phyloP scores from a whole-genome alignment of 2,797 vertebrate genomes.

The Bufotes viridis region DNA sequence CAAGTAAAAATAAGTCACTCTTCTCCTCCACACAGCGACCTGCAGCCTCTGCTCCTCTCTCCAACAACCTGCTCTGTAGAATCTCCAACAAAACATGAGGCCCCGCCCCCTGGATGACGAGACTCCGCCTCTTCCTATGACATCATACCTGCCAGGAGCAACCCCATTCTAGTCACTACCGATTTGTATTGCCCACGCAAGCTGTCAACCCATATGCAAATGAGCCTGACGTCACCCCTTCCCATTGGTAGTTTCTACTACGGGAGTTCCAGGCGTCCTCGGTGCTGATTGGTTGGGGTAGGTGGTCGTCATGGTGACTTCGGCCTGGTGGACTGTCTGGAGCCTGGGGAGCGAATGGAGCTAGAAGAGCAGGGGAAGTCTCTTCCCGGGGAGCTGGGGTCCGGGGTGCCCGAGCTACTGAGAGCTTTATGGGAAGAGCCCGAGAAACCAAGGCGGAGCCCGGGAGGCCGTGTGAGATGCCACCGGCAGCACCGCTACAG shows the following conservation, averaged over 20 bases:
- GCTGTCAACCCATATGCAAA: not conserved
- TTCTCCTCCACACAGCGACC: no score
- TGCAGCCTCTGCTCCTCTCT: no score
- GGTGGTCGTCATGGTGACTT: slow-evolving; percentile 27
- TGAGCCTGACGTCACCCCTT: not conserved
- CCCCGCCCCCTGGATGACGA: no score
- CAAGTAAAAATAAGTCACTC: no score
- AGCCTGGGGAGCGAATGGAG: slow-evolving; percentile 47
- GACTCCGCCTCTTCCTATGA: no score
- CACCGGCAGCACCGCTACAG: slow-evolving; percentile 46
- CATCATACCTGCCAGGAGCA: no score
- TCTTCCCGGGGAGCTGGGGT: not conserved
- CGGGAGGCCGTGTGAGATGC: slow-evolving; percentile 20
- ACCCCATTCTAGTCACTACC: no score
- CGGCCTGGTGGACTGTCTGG: slow-evolving; percentile 17
- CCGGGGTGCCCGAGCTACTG: slow-evolving; percentile 31
- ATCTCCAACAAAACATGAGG: no score
- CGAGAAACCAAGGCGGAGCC: slow-evolving; percentile 26
- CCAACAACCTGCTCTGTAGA: no score
- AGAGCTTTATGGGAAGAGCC: slow-evolving; percentile 52
- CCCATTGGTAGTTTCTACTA: not conserved
- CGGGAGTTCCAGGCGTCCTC: not conserved
- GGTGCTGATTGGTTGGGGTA: slow-evolving; percentile 14
- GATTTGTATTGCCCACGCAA: not conserved
- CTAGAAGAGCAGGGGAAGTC: slow-evolving; percentile 10